Evolutionary conservation across 2,797 vertebrate species (phyloP), one percentile per base, ranked within the genome.

Genomic region (Denticeps clupeoides): DNA sequence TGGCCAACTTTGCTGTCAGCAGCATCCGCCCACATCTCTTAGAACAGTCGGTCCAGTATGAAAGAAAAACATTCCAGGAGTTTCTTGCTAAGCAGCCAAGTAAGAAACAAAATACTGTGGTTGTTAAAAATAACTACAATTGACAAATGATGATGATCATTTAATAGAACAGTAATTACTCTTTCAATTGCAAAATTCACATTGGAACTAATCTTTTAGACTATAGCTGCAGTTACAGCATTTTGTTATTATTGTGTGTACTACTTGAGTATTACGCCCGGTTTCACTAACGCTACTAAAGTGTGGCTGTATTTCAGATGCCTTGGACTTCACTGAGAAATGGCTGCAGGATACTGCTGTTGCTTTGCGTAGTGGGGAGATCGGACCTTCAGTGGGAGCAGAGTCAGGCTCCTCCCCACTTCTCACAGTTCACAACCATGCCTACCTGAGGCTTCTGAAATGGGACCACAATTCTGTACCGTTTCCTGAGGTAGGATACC

Each of bases 21-120:
- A 93, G 90, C 75, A 83, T 98, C 63, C 79, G 90, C 56, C 92
- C 95, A 19, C 92, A 94, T 66, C 79, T 99, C 67, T 86, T 96
- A 84, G 88, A 97, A 72, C 94, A 97, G 53, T 96, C 94, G 0
- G 90, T 89, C 41, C 92, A 98, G 57, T 99, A 93, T 8, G 93
- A 99, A 73, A 88, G 90, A 65, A 90, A 85, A 73, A 97, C 96
- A 74, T 98, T 98, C 77, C 88, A 95, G 65, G 86, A 88, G 56
- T 86, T 97, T 61, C 69, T 93, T 69, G 89, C 94, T 53, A 97
- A 91, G 75, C 90, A 95, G 41, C 93, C 90, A 41, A 89, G 94
- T 99, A 84, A 78, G 88, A 65, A 56, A 32, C 44, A 18, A 7
- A 8, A 45, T 2, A 4, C 37, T 45, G 4, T 31, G 10, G 23